phyloP scores from a whole-genome alignment of 2,888 invertebrate genomes.

The Cremastobaeus sp. region DNA sequence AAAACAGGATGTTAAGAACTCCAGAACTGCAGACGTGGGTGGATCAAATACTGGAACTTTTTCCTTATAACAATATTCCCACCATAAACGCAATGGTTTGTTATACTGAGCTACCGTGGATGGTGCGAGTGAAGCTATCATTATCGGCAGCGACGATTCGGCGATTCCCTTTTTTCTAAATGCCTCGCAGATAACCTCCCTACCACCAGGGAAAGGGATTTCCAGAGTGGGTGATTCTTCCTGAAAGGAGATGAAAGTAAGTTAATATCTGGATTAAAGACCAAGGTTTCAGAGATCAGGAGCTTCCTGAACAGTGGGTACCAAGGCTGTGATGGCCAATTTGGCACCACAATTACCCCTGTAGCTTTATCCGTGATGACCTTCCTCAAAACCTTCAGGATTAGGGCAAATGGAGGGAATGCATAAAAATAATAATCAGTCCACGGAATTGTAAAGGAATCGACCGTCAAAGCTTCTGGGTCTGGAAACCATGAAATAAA shows the following conservation, averaged over 20 bases:
- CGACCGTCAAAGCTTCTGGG: no score
- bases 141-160: neutral
- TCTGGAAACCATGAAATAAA: no score
- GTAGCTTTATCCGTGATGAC: neutral
- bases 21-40: neutral
- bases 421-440: no score
- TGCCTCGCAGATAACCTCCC: no score
- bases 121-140: neutral
- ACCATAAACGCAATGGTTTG: neutral
- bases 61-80: neutral
- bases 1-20: neutral
- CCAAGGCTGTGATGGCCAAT: no score
- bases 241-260: no score
- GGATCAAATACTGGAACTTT: neutral
- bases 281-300: neutral
- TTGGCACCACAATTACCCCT: no score
- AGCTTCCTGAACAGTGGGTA: no score
- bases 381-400: neutral
- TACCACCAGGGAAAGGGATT: no score
- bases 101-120: neutral
- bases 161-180: neutral
- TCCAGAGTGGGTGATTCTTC: no score
- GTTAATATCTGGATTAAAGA: neutral
- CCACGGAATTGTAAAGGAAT: no score
- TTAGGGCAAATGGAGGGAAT: no score